Evolutionary conservation across 1,140 invertebrate genomes (phyloP).

Genomic region (Lepidurus packardi): DNA sequence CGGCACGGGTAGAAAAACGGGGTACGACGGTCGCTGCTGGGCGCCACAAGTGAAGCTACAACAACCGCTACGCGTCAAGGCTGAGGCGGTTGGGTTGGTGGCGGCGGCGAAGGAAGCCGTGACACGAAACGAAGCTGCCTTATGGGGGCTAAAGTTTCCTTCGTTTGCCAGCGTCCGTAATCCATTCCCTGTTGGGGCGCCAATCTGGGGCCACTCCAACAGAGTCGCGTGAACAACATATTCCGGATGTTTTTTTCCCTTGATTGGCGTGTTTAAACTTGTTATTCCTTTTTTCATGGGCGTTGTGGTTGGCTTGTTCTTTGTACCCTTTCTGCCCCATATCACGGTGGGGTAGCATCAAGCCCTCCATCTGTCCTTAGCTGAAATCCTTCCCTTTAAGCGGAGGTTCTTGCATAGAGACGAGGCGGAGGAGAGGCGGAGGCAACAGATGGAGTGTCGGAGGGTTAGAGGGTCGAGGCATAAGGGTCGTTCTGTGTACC

Average conservation of each 20-base stretch:
- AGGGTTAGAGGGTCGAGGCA: neutral
- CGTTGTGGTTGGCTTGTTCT: neutral
- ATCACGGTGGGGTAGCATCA: too few relatives aligned
- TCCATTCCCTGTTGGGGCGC: neutral
- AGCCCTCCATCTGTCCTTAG: too few relatives aligned
- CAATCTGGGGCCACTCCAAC: neutral
- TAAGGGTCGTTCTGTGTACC: neutral
- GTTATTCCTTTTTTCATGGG: neutral
- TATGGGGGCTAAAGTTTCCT: neutral
- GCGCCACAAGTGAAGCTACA: neutral
- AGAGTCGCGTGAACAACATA: neutral
- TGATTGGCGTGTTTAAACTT: neutral
- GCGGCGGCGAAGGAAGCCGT: neutral
- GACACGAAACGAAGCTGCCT: neutral
- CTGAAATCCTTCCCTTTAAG: too few relatives aligned
- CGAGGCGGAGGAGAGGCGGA: neutral
- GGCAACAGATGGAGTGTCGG: neutral
- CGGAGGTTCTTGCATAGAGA: too few relatives aligned
- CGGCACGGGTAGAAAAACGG: constrained; percentile 2
- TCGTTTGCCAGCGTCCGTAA: neutral
- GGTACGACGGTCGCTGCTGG: neutral
- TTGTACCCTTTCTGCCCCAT: too few relatives aligned
- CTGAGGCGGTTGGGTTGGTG: neutral
- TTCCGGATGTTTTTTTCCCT: neutral
- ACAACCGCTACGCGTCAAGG: too few relatives aligned